These are phyloP conservation scores for Branchipolynoe longqiensis DNA, from an alignment of 2,888 invertebrate genomes.

Conservation along the genomic window DNA sequence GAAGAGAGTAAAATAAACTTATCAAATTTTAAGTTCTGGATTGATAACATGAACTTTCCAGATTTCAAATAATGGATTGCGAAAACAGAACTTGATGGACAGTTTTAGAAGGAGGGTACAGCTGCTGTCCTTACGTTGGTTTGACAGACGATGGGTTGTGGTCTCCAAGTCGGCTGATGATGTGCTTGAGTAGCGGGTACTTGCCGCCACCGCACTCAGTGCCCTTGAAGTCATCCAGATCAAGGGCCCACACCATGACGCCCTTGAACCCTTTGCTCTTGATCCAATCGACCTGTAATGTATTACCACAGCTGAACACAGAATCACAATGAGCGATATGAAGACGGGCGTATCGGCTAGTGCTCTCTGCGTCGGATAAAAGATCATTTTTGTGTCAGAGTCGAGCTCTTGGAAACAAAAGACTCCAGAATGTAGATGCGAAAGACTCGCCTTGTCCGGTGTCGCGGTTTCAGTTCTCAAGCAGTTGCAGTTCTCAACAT, in stretches of 20 bases:
- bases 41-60: too few species aligned
- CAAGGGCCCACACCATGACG: conserved; percentile 69
- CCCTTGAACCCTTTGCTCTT: conserved; percentile 66
- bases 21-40: background rate
- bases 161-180: conserved; percentile 46
- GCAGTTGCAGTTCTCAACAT: too few species aligned
- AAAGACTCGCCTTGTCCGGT: too few species aligned
- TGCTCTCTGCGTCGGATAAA: background rate
- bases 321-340: background rate
- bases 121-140: background rate
- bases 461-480: too few species aligned
- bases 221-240: conserved; percentile 68
- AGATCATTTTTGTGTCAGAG: background rate
- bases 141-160: background rate
- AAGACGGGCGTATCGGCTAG: background rate
- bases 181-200: conserved; percentile 63
- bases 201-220: conserved; percentile 59
- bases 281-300: conserved; percentile 64
- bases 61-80: too few species aligned
- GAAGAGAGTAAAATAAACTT: background rate
- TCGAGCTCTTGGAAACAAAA: background rate
- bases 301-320: background rate
- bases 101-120: too few species aligned
- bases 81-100: too few species aligned
- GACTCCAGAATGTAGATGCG: background rate